These are phyloP conservation scores for Elegia similella DNA, from an alignment of 2,888 invertebrate species.

Conservation along the genomic window DNA sequence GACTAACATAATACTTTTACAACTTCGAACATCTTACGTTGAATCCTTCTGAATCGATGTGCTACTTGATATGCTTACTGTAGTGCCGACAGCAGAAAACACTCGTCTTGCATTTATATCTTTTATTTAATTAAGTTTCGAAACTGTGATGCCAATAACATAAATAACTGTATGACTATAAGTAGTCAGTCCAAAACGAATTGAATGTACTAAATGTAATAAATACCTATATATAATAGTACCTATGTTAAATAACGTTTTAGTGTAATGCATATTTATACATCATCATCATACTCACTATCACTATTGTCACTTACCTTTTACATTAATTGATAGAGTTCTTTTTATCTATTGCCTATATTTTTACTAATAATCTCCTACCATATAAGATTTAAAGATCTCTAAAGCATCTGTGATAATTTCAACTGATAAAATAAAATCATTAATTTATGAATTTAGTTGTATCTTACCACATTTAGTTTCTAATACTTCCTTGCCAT, in stretches of 20 bases:
- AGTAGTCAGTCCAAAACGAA: not conserved
- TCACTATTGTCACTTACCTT: slow-evolving; percentile 40
- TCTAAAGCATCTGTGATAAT: slow-evolving; percentile 80
- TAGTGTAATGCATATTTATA: slow-evolving; percentile 1
- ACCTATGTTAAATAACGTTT: not conserved
- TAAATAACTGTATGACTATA: not conserved
- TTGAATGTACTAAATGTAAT: not conserved
- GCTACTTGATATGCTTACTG: not conserved
- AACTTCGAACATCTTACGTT: too few species aligned
- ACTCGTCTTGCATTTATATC: not conserved
- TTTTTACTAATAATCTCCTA: slow-evolving; percentile 61
- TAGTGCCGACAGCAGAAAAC: not conserved
- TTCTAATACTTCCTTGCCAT: slow-evolving; percentile 54
- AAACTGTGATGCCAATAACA: not conserved
- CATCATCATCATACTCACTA: slow-evolving; percentile 40
- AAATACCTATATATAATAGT: not conserved
- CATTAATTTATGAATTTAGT: slow-evolving; percentile 72
- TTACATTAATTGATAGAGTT: slow-evolving; percentile 42
- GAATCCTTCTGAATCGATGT: too few species aligned
- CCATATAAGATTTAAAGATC: slow-evolving; percentile 76
- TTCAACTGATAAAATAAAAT: slow-evolving; percentile 70
- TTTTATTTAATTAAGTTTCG: not conserved
- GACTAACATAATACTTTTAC: too few species aligned
- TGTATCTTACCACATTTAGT: slow-evolving; percentile 43
- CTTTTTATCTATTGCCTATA: slow-evolving; percentile 34